Conservation (phyloP, 1,140 invertebrate species). For the Melanaphis sacchari region DNA sequence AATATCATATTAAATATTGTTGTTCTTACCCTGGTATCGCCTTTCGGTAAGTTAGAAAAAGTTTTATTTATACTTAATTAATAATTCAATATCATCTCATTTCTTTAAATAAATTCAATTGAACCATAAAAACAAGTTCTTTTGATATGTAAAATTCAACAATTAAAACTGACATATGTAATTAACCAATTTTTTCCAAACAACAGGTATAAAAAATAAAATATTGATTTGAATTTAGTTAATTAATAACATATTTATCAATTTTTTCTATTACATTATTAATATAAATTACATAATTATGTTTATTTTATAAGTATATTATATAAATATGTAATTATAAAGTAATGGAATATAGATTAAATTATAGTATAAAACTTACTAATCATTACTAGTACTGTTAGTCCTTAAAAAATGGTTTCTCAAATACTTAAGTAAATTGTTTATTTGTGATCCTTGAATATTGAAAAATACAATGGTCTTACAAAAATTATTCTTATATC, state of each 20-base stretch:
- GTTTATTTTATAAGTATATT: neutral
- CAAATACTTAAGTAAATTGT: no score
- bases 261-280: neutral
- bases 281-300: neutral
- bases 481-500: no score
- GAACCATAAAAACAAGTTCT: neutral
- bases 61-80: neutral
- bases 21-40: conserved; percentile 81
- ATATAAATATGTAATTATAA: neutral
- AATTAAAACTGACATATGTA: neutral
- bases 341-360: neutral
- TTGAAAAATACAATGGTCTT: no score
- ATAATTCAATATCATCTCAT: neutral
- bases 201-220: no score
- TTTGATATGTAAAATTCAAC: neutral
- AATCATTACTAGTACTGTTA: no score
- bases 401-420: no score
- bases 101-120: neutral
- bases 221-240: no score
- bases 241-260: neutral
- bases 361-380: no score
- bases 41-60: conserved; percentile 67
- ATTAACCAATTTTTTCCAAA: no score
- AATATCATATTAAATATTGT: conserved; percentile 73
- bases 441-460: no score